These are phyloP conservation scores for Sebastes umbrosus DNA, from an alignment of 2,797 vertebrate species.

Conservation along the genomic window DNA sequence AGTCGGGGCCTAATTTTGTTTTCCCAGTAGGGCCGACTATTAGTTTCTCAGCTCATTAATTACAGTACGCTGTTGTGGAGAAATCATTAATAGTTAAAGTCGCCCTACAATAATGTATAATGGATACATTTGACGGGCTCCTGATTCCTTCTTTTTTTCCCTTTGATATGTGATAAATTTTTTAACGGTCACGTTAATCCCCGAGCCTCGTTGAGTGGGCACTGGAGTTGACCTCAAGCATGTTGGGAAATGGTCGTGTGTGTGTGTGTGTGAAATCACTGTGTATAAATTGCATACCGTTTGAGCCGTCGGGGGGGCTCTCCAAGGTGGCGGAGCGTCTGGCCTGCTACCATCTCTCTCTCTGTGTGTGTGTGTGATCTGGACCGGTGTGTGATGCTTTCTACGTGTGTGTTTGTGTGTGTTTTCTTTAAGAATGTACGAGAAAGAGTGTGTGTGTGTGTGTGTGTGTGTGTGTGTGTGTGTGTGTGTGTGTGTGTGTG, in stretches of 20 bases:
- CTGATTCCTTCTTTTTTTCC: slow-evolving; percentile 47
- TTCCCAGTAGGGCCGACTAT: slow-evolving; percentile 80
- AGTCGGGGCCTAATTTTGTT: slow-evolving; percentile 81
- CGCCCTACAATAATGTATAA: slow-evolving; percentile 81
- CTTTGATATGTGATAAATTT: slow-evolving; percentile 77
- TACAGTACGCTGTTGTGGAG: slow-evolving; percentile 72
- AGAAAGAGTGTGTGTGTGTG: neutral
- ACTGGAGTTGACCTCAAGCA: slow-evolving; percentile 50
- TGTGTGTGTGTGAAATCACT: slow-evolving; percentile 8
- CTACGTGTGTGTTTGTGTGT: slow-evolving; percentile 9
- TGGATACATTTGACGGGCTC: slow-evolving; percentile 75
- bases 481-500: neutral
- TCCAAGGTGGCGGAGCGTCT: slow-evolving; percentile 41
- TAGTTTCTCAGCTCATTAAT: slow-evolving; percentile 87
- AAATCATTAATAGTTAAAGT: slow-evolving; percentile 90
- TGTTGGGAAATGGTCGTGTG: slow-evolving; percentile 19
- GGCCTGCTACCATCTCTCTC: slow-evolving; percentile 17
- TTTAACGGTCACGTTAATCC: slow-evolving; percentile 85
- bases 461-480: neutral
- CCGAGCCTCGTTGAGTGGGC: slow-evolving; percentile 77
- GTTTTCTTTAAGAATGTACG: neutral
- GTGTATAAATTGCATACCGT: slow-evolving; percentile 38
- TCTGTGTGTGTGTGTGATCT: neutral
- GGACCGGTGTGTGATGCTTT: slow-evolving; percentile 56
- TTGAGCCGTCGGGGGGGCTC: slow-evolving; percentile 13